Evolutionary conservation across 2,797 vertebrate genomes (phyloP).

Genomic region (Diceros bicornis): DNA sequence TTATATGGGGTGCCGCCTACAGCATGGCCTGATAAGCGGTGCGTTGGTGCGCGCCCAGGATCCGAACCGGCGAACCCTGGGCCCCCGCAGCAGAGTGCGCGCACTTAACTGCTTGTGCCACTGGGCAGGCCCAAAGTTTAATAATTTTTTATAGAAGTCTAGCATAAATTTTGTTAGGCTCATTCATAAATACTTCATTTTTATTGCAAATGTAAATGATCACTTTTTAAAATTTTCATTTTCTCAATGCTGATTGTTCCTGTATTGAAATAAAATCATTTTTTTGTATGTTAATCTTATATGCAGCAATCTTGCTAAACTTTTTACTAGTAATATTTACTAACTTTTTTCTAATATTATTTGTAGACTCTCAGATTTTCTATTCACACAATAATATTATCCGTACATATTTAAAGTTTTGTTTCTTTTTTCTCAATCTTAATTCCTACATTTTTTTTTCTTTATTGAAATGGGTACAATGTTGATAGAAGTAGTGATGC

Average conservation of each 20-base stretch:
- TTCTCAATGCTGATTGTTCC: slow-evolving; percentile 43
- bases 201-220: not conserved
- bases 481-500: not conserved
- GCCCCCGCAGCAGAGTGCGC: too few relatives aligned
- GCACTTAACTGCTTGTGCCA: too few relatives aligned
- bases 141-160: not conserved
- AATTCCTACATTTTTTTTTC: not conserved
- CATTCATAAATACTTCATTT: slow-evolving; percentile 37
- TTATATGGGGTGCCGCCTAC: too few relatives aligned
- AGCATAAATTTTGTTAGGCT: not conserved
- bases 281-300: slow-evolving; percentile 10
- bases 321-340: not conserved
- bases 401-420: not conserved
- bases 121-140: too few relatives aligned
- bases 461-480: not conserved
- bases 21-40: too few relatives aligned
- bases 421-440: not conserved
- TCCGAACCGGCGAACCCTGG: too few relatives aligned
- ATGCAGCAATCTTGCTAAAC: not conserved
- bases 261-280: not conserved
- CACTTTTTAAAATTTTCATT: slow-evolving; percentile 2
- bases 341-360: too few relatives aligned
- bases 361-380: not conserved
- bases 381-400: not conserved
- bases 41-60: too few relatives aligned